Base-by-base conservation (phyloP, 2,888 invertebrate genomes). In the Timema cristinae region DNA sequence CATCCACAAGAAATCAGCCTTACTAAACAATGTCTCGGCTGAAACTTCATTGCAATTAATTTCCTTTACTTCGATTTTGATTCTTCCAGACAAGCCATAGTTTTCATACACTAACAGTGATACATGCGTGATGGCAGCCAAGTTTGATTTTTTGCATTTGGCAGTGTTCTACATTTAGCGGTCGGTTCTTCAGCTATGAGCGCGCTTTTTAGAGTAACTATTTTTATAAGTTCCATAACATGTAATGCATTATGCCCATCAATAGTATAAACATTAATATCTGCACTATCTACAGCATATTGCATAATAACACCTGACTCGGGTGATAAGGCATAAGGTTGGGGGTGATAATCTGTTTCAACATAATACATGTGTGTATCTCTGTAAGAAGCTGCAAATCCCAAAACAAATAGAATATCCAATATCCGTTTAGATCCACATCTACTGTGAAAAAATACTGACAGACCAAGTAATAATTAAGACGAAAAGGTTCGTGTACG, bases 381-480 rank as follows among this genome's bases (percentile, higher is more conserved):
- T 73, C 73, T 78, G 78, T 80, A 81, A 50, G 80, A 76, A 75
- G 80, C 80, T 70, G 75, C 75, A 76, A 80, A 79, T 76, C 79
- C 78, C 51, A 80, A 80, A 75, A 69, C 73, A 63, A 78, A 79
- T 74, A 79, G 78, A 78, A 79, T 71, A 77, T 79, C 77, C 71
- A 79, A 75, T 69, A 80, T 70, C 77, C 75, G 76, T 78, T 78
- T 80, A 56, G 79, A 79, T n/a, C 75, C 80, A 77, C 77, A 80
- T 77, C 77, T 77, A 77, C 76, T 76, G 72, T 79, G 76, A 77
- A 79, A 76, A 77, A 79, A 79, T 76, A 78, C 78, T 68, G 77
- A 77, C 76, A 80, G 77, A 71, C 75, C 74, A 67, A 78, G 75
- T 73, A 77, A 78, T 76, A 80, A 75, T 76, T 77, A 76, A 73